Evolutionary conservation across 2,113 vertebrate species (phyloP), one percentile per base, ranked within the genome.

Genomic region (Lanius collurio): DNA sequence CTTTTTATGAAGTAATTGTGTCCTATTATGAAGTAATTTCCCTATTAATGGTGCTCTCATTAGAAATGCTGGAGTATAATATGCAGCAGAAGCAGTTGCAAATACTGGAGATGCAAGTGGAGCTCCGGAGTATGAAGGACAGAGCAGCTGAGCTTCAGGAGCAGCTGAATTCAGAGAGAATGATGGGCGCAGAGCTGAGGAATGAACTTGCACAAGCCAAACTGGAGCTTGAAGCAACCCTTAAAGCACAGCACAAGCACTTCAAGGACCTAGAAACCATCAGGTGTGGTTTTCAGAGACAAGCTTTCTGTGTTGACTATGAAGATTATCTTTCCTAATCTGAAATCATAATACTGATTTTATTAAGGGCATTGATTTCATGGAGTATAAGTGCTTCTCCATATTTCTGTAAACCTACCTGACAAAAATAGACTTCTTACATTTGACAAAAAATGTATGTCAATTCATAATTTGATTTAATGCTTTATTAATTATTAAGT

Each of bases 191-290:
- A 27, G 98, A 99, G 57, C 96, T 99, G 89, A 99, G 98, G 95
- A 98, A 92, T 23, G 99, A 99, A 95, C 98, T 99, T 56, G 98
- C 98, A 41, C 99, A 99, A 95, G 98, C 98, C n/a, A 99, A 98
- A 91, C 85, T 99, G 73, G 99, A 99, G 92, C 98, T 99, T 35
- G 98, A 99, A 96, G 98, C 98, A 17, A 98, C 98, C 6, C 98
- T 99, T 26, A 99, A 98, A 92, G 97, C 98, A 55, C 99, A 99
- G 75, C 99, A 99, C 94, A 99, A 99, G 97, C 98, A 99, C 96
- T 98, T 99, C 78, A 99, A 98, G 95, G 99, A 99, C 57, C 94
- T 99, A 31, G 99, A 99, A 96, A 97, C 98, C 5, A 98, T 99
- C 97, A 99, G 99, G 99, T 99, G 17, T 16, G 74, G 16, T 60